phyloP scores from a whole-genome alignment of 23 tunicate genomes.

The Clavelina lepadiformis region DNA sequence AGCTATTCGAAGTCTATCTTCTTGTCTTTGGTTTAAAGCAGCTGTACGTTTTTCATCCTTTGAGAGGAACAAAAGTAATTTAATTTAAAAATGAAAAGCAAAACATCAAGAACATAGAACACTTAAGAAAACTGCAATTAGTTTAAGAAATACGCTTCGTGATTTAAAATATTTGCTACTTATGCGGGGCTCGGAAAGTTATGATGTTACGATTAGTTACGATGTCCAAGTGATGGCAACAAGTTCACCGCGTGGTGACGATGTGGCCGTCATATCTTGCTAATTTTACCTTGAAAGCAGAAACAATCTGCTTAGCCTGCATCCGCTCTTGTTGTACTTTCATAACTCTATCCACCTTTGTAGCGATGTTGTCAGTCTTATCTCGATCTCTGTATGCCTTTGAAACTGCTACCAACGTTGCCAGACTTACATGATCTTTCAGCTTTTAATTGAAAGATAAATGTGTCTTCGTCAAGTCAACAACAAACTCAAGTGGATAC shows the following conservation, averaged over 20 bases:
- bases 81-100: too few species aligned
- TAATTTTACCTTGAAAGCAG: constrained; percentile 61
- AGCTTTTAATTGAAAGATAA: constrained; percentile 37
- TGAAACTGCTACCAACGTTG: constrained; percentile 73
- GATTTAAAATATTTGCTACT: too few species aligned
- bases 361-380: constrained; percentile 42
- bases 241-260: too few species aligned
- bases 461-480: background rate
- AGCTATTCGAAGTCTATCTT: constrained; percentile 55
- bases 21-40: constrained; percentile 72
- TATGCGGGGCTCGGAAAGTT: too few species aligned
- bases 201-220: too few species aligned
- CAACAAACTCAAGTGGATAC: background rate
- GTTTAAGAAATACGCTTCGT: too few species aligned
- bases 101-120: too few species aligned
- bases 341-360: constrained; percentile 77
- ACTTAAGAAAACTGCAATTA: too few species aligned
- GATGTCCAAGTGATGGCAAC: too few species aligned
- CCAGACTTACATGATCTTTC: constrained; percentile 74
- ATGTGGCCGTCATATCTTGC: too few species aligned
- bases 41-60: constrained; percentile 65
- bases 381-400: constrained; percentile 84
- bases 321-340: constrained; percentile 72
- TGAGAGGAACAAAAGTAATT: background rate
- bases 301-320: constrained; percentile 79